phyloP scores from a whole-genome alignment of 2,113 vertebrate genomes.

The Ctenomys sociabilis region DNA sequence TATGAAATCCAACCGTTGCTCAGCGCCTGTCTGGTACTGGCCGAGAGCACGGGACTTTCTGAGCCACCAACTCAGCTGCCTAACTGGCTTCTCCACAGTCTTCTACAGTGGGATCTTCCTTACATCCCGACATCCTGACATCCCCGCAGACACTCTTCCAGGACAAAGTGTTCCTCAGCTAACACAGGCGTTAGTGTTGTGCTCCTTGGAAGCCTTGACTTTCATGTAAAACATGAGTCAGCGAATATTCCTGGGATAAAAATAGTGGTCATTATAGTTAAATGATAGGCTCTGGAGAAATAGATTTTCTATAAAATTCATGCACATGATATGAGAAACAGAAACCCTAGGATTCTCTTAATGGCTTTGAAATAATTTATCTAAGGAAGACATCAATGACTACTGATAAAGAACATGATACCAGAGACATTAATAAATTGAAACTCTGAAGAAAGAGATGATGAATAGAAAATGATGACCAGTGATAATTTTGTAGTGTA shows the following conservation, averaged over 20 bases:
- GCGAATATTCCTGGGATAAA: background rate
- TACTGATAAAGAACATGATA: background rate
- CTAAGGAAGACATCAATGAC: background rate
- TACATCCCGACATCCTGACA: too few relatives aligned
- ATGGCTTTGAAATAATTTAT: background rate
- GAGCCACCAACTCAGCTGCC: background rate
- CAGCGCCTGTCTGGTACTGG: background rate
- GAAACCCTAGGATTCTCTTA: background rate
- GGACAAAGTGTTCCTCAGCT: background rate
- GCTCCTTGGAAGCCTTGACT: background rate
- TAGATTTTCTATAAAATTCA: background rate
- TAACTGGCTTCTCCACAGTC: constrained; percentile 26
- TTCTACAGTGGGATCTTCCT: background rate
- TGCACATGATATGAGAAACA: background rate
- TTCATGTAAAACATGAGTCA: constrained; percentile 13
- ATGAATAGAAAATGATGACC: background rate
- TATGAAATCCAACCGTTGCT: background rate
- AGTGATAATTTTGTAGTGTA: background rate
- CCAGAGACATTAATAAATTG: background rate
- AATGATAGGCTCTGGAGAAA: background rate
- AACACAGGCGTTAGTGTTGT: background rate
- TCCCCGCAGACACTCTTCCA: background rate
- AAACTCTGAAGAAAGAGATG: background rate
- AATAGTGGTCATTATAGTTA: background rate
- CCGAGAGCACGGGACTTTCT: background rate